Conservation (phyloP, 2,797 vertebrate species). For the Trachurus trachurus region DNA sequence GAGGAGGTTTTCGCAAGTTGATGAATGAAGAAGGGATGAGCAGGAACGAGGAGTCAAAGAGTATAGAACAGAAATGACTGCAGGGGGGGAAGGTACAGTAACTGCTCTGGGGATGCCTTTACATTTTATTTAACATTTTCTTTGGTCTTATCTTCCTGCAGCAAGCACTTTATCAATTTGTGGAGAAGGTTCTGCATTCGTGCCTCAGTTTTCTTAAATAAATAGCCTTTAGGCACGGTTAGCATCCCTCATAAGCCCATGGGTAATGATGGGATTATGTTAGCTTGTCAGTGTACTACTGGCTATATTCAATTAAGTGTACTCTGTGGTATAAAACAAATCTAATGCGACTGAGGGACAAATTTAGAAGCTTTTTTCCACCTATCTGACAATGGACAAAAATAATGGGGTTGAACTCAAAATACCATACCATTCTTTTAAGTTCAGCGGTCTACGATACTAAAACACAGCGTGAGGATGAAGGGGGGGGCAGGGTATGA, state of each 20-base stretch:
- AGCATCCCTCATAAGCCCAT: neutral
- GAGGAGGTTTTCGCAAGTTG: slow-evolving; percentile 28
- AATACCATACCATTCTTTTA: slow-evolving; percentile 27
- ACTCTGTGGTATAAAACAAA: neutral
- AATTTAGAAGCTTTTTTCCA: slow-evolving; percentile 46
- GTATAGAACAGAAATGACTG: slow-evolving; percentile 35
- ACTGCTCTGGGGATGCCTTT: neutral
- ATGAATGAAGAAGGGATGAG: slow-evolving; percentile 1
- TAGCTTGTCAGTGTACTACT: neutral
- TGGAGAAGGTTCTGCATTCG: slow-evolving; percentile 57
- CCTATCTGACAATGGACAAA: slow-evolving; percentile 17
- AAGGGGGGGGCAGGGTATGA: slow-evolving; percentile 19
- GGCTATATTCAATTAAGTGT: neutral
- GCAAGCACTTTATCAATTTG: slow-evolving; percentile 33
- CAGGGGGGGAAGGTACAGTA: slow-evolving; percentile 28
- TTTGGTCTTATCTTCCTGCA: slow-evolving; percentile 11
- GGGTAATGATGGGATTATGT: neutral
- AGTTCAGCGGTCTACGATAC: slow-evolving; percentile 7
- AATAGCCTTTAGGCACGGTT: neutral
- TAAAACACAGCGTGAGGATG: slow-evolving; percentile 34
- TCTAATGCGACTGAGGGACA: slow-evolving; percentile 37
- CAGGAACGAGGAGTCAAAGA: neutral
- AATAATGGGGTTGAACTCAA: slow-evolving; percentile 11
- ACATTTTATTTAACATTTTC: slow-evolving; percentile 9
- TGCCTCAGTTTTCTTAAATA: slow-evolving; percentile 30